A percentile compares a stretch with the other conserved stretches of the same genome.
These are phyloP conservation scores for Zaprionus gabonicus DNA, from an alignment of 1,140 invertebrate genomes.

Conservation along the genomic window DNA sequence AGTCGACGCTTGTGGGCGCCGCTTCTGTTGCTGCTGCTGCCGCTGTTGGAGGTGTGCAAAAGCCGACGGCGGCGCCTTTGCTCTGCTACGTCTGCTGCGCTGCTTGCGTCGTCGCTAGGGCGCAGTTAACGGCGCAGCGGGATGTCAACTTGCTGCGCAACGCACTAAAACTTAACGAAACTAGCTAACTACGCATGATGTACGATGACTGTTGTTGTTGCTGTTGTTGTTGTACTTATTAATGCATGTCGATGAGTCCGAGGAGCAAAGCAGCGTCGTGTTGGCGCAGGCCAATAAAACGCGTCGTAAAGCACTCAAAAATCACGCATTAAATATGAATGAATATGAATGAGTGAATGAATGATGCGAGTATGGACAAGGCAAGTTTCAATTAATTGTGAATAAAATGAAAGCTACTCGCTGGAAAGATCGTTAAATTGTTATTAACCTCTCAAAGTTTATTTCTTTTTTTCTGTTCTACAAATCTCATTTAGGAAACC, in stretches of 20 bases:
- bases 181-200: neutral
- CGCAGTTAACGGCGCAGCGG: neutral
- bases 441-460: neutral
- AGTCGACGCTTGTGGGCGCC: constrained; percentile 52
- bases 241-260: constrained; percentile 7
- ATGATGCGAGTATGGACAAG: neutral
- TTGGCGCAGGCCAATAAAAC: neutral
- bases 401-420: neutral
- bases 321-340: constrained; percentile 18
- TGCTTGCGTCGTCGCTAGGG: constrained; percentile 2
- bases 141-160: constrained; percentile 6
- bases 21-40: constrained; percentile 5
- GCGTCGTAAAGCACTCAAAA: neutral
- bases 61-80: constrained; percentile 38
- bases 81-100: neutral
- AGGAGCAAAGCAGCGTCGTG: neutral
- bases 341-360: constrained; percentile 1
- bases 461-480: neutral
- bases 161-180: constrained; percentile 4
- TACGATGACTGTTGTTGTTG: neutral
- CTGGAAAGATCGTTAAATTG: neutral
- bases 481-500: too few species aligned
- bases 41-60: constrained; percentile 52
- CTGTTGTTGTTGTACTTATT: neutral
- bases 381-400: neutral